Evolutionary conservation across 2,113 vertebrate species (phyloP).

Genomic region (Meleagris gallopavo): DNA sequence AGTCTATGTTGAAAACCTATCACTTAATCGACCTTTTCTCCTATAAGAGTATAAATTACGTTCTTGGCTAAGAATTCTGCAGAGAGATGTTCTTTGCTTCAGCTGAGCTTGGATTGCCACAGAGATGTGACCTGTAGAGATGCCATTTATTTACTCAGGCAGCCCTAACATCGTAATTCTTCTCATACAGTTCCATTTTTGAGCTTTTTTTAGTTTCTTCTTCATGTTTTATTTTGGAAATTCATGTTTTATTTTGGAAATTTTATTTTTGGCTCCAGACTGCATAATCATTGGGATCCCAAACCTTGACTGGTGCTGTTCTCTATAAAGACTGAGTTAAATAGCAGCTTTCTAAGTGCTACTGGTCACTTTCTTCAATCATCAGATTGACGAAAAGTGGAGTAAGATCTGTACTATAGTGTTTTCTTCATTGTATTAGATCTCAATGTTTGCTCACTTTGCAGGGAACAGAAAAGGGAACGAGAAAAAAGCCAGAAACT

Average conservation of each 20-base stretch:
- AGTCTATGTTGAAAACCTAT: neutral
- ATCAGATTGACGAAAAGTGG: neutral
- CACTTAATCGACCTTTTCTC: neutral
- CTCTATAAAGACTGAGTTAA: neutral
- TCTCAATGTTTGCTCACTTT: constrained; percentile 43
- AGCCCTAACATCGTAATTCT: neutral
- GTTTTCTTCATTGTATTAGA: neutral
- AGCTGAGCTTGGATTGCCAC: neutral
- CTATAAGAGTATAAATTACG: neutral
- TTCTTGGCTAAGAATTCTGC: constrained; percentile 1
- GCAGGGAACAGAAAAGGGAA: constrained; percentile 78
- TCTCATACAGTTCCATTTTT: neutral
- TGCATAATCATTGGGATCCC: neutral
- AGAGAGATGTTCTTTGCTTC: neutral
- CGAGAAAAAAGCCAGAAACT: constrained; percentile 50
- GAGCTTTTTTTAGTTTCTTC: neutral
- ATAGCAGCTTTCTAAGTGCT: neutral
- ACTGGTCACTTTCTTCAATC: neutral
- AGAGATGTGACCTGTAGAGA: neutral
- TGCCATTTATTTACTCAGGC: neutral
- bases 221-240: neutral
- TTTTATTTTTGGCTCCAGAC: neutral
- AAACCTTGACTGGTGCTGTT: neutral
- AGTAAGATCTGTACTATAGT: neutral
- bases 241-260: neutral